Percentiles rank a stretch among this genome's conserved stretches.
Evolutionary conservation across 1,140 invertebrate species (phyloP).

Genomic region (Whitmania pigra): DNA sequence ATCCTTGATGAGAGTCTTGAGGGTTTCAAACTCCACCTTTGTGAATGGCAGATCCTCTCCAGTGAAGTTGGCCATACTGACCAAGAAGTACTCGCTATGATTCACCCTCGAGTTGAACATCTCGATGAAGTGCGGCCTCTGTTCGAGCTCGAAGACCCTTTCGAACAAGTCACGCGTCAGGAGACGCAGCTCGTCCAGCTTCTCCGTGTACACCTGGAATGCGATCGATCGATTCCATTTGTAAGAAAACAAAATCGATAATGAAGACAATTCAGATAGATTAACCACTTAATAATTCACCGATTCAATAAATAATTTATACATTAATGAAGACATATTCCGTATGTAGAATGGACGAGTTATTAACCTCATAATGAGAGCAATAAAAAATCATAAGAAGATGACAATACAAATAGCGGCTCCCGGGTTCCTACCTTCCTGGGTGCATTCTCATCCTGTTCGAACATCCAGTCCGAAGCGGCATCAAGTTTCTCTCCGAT

Average conservation of each 20-base stretch:
- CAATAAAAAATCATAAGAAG: conserved; percentile 3
- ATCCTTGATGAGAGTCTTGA: conserved; percentile 44
- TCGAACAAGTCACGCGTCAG: conserved; percentile 49
- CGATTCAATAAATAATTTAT: no score
- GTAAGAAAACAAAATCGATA: no score
- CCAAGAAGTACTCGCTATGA: conserved; percentile 40
- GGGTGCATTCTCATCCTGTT: conserved; percentile 35
- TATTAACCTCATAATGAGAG: not conserved
- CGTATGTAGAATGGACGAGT: not conserved
- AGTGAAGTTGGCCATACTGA: conserved; percentile 40
- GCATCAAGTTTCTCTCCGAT: conserved; percentile 47
- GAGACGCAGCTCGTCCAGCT: conserved; percentile 37
- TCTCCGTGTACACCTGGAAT: conserved; percentile 36
- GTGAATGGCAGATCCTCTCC: conserved; percentile 40
- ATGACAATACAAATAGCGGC: not conserved
- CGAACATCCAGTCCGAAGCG: conserved; percentile 41
- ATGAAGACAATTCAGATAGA: not conserved
- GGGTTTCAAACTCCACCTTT: conserved; percentile 50
- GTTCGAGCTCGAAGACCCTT: conserved; percentile 70
- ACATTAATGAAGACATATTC: no score
- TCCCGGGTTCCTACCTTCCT: conserved; percentile 36
- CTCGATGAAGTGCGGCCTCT: conserved; percentile 56
- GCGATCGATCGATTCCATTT: no score
- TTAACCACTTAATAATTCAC: not conserved
- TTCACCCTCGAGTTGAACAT: conserved; percentile 44